Conservation (phyloP, 1,140 invertebrate genomes). For the Temnothorax longispinosus region DNA sequence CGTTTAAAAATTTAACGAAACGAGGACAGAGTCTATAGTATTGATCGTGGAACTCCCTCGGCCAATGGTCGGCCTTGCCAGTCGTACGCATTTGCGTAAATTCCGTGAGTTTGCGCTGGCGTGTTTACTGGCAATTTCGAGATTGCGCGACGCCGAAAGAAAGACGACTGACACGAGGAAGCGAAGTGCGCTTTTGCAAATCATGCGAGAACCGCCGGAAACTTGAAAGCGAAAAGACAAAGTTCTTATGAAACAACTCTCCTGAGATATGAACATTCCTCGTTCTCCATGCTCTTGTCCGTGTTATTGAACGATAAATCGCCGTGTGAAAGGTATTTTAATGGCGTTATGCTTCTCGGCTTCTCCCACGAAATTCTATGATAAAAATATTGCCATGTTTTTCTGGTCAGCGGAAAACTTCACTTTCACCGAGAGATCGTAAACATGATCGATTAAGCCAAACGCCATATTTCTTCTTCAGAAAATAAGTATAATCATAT, state of each 20-base stretch:
- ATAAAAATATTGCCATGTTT: slow-evolving; percentile 4
- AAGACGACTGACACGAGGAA: slow-evolving; percentile 5
- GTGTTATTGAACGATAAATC: slow-evolving; percentile 25
- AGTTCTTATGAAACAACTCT: slow-evolving; percentile 28
- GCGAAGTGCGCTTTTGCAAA: slow-evolving; percentile 3
- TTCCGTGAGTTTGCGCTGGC: slow-evolving; percentile 15
- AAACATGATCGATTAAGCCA: background rate
- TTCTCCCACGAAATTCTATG: slow-evolving; percentile 17
- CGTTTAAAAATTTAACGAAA: slow-evolving; percentile 26
- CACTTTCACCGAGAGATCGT: background rate
- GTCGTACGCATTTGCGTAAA: slow-evolving; percentile 41
- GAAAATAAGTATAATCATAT: background rate
- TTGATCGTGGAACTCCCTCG: slow-evolving; percentile 21
- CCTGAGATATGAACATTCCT: slow-evolving; percentile 33
- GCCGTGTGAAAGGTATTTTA: background rate
- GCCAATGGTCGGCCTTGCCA: background rate
- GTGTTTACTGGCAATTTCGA: slow-evolving; percentile 36
- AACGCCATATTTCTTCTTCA: background rate
- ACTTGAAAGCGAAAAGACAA: slow-evolving; percentile 16
- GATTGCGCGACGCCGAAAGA: slow-evolving; percentile 25
- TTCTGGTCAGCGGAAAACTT: background rate
- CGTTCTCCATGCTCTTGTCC: background rate
- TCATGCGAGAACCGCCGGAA: slow-evolving; percentile 13
- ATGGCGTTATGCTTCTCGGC: background rate
- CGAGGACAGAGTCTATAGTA: background rate